These are phyloP conservation scores for Spodoptera picta DNA, from an alignment of 2,888 invertebrate genomes.

Conservation along the genomic window DNA sequence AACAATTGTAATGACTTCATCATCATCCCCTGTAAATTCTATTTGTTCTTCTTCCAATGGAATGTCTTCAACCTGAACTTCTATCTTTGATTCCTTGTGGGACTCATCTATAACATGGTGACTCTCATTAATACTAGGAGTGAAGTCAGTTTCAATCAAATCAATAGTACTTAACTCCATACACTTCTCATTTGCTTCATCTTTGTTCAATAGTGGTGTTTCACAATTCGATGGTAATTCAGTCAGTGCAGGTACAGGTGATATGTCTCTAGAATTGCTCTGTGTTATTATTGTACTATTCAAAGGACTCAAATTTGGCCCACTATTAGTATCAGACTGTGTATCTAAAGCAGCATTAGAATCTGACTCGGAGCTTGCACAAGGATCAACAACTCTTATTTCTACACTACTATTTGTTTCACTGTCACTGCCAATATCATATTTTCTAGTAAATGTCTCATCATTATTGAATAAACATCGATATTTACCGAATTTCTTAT, in stretches of 20 bases:
- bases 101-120: constrained; percentile 35
- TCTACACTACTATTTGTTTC: constrained; percentile 85
- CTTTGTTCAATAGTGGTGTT: constrained; percentile 39
- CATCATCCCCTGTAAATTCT: constrained; percentile 79
- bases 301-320: constrained; percentile 70
- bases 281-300: constrained; percentile 63
- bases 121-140: constrained; percentile 34
- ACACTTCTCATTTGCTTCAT: constrained; percentile 24
- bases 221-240: constrained; percentile 42
- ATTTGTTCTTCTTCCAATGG: constrained; percentile 71
- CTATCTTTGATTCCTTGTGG: constrained; percentile 42
- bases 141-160: constrained; percentile 41
- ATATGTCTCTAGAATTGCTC: constrained; percentile 69
- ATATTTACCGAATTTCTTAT: constrained; percentile 89
- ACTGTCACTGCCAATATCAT: constrained; percentile 84
- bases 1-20: constrained; percentile 85
- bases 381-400: constrained; percentile 79
- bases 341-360: constrained; percentile 80
- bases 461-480: constrained; percentile 84
- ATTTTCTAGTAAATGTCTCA: constrained; percentile 74
- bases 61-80: constrained; percentile 62
- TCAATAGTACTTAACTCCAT: constrained; percentile 34
- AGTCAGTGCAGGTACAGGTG: constrained; percentile 62
- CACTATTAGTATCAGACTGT: constrained; percentile 76
- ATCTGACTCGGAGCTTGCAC: constrained; percentile 85